phyloP scores from a whole-genome alignment of 2,113 vertebrate genomes.

The Rhynchopsitta pachyrhyncha region DNA sequence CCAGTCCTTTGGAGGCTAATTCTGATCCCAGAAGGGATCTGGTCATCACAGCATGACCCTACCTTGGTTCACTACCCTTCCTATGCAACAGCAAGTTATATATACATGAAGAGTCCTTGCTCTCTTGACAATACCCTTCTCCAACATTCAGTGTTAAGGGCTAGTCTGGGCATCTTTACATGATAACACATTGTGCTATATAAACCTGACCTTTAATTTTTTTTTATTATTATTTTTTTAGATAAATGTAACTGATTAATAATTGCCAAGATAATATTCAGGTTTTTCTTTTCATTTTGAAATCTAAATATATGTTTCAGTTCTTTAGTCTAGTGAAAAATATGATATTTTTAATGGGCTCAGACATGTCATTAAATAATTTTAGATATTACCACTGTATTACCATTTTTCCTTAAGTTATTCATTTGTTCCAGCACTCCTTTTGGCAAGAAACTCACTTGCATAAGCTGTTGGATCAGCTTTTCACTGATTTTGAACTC shows the following conservation, averaged over 20 bases:
- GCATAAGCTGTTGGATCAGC: constrained; percentile 51
- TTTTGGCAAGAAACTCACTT: constrained; percentile 53
- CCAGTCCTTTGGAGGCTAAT: neutral
- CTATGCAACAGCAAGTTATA: neutral
- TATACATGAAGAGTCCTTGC: neutral
- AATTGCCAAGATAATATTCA: neutral
- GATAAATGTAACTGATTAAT: neutral
- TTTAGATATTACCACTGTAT: neutral
- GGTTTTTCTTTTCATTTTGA: neutral
- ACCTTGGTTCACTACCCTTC: neutral
- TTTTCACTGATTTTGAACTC: constrained; percentile 25
- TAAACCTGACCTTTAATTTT: neutral
- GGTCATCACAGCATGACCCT: neutral
- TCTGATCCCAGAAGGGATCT: neutral
- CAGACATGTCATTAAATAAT: neutral
- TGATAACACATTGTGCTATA: neutral
- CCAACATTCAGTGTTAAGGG: neutral
- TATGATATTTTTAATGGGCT: neutral
- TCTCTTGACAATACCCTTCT: neutral
- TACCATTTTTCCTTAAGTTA: constrained; percentile 21
- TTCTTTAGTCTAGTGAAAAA: neutral
- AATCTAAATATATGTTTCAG: neutral
- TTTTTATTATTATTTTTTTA: neutral
- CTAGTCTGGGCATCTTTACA: neutral
- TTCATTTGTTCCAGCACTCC: constrained; percentile 24